phyloP scores from a whole-genome alignment of 1,140 invertebrate species.

The Pantala flavescens region DNA sequence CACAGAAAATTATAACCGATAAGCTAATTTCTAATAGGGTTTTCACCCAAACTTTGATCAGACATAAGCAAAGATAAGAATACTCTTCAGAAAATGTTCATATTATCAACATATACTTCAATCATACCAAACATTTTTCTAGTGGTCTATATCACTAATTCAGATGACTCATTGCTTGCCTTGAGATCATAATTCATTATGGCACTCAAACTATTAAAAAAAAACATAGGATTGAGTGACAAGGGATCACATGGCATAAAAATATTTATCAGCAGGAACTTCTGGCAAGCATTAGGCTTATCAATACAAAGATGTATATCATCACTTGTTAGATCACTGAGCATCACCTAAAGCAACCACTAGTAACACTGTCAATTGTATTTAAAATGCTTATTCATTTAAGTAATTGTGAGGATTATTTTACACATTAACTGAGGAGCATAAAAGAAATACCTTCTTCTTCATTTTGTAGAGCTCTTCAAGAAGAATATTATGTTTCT shows the following conservation, averaged over 20 bases:
- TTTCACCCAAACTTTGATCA: neutral
- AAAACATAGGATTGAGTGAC: neutral
- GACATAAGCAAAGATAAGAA: neutral
- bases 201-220: neutral
- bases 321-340: neutral
- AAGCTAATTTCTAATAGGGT: neutral
- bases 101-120: neutral
- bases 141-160: neutral
- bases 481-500: neutral
- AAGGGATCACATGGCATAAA: neutral
- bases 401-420: too few relatives aligned
- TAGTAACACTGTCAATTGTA: too few relatives aligned
- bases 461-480: neutral
- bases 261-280: neutral
- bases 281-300: constrained; percentile 4
- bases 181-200: constrained; percentile 2
- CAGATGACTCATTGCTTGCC: neutral
- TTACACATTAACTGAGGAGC: neutral
- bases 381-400: too few relatives aligned
- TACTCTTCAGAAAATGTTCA: neutral
- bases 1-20: neutral
- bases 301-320: neutral
- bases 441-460: neutral
- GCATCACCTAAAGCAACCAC: too few relatives aligned
- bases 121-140: neutral